Base-by-base conservation (phyloP, 2,113 vertebrate genomes). In the Corythornis vintsioides region DNA sequence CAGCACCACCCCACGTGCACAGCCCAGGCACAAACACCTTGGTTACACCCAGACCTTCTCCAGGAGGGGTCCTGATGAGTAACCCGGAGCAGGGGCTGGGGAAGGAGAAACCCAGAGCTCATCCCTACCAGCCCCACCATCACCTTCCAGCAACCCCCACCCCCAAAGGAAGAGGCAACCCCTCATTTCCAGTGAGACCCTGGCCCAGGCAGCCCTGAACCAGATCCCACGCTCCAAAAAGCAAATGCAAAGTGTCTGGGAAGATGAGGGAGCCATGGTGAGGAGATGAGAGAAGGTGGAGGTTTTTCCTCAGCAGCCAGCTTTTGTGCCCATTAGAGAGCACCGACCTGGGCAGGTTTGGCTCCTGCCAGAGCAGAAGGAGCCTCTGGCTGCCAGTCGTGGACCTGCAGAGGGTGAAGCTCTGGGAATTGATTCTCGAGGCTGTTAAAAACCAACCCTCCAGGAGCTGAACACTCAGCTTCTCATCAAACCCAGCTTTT, bases 201-300 rank as follows among this genome's bases (percentile, higher is more conserved):
- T 9, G n/a, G 55, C 5, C 5, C n/a, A 24, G 45, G 14, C 18
- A 3, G 1, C 1, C 1, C 3, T 5, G 14, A 59, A 33, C 10
- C 35, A 53, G 31, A 6, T 15, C 22, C 28, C 4, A 2, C 2
- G 2, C 33, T 28, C 33, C 31, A 10, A 33, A 40, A 25, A 57
- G 9, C 26, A 40, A 66, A 50, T 0, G 42, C 6, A 4, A 50
- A 53, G 13, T 3, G 50, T 38, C 74, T 52, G 48, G 21, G 40
- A 43, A 19, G 0, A 2, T 3, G 31, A 52, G 52, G 55, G 50
- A 63, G 43, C 10, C 35, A 3, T 0, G 24, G 14, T 0, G n/a
- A 38, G 66, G 40, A 22, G 10, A 31, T 25, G n/a, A 33, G 50
- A 64, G 35, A 18, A 65, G 0, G 1, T 7, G 18, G 55, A 48